Conservation (phyloP, 2,113 vertebrate genomes). For the Xenus cinereus region DNA sequence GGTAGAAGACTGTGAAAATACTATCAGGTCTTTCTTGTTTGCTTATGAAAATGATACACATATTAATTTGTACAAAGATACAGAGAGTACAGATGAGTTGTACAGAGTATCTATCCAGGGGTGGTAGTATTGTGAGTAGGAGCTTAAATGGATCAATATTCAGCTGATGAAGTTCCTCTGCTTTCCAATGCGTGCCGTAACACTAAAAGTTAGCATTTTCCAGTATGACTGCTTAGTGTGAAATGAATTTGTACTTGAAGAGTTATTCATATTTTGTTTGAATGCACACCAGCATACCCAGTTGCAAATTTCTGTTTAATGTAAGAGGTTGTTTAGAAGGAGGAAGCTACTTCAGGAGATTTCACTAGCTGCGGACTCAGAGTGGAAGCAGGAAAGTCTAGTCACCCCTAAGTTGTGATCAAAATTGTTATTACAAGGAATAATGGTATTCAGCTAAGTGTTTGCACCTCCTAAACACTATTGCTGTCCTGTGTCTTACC, state of each 20-base stretch:
- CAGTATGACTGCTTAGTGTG: neutral
- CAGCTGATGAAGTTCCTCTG: neutral
- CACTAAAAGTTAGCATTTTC: neutral
- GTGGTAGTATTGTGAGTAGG: neutral
- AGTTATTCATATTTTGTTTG: neutral
- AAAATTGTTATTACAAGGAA: neutral
- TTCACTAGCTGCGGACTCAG: neutral
- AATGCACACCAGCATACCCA: neutral
- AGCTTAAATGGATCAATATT: neutral
- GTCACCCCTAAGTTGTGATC: neutral
- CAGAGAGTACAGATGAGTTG: neutral
- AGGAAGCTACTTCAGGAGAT: neutral
- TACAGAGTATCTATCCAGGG: neutral
- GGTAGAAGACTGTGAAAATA: slow-evolving; percentile 6
- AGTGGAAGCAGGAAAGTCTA: neutral
- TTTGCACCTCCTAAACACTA: neutral
- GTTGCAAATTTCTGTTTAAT: neutral
- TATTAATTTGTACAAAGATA: neutral
- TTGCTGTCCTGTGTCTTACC: neutral
- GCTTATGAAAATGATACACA: neutral
- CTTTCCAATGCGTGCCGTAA: neutral
- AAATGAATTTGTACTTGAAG: neutral
- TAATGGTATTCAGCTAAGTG: neutral
- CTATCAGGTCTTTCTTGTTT: neutral
- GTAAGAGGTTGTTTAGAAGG: neutral